A percentile compares a stretch with the other conserved stretches of the same genome.
phyloP scores from a whole-genome alignment of 35 echinoderm and acorn worm genomes.

The Apostichopus parvimensis region DNA sequence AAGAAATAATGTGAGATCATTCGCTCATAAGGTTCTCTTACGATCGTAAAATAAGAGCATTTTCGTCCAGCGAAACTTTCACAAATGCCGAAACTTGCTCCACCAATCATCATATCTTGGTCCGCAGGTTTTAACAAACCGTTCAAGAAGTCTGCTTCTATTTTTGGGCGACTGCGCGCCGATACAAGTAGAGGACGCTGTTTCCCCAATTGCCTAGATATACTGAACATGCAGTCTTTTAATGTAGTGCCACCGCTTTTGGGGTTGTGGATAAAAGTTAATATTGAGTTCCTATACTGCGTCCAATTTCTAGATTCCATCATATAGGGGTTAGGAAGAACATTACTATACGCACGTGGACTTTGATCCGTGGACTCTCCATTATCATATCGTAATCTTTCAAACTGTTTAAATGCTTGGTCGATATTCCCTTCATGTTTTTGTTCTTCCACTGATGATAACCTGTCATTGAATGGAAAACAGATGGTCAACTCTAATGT shows the following conservation, averaged over 20 bases:
- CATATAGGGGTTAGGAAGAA: conserved; percentile 23
- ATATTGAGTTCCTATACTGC: background rate
- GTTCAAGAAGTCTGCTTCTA: conserved; percentile 22
- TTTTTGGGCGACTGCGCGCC: background rate
- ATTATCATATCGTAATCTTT: too few species aligned
- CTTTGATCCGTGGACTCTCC: too few species aligned
- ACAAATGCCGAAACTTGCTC: background rate
- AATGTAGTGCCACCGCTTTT: conserved; percentile 37
- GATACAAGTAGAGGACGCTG: background rate
- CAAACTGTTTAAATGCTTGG: too few species aligned
- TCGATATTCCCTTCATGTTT: too few species aligned
- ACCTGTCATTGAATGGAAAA: too few species aligned
- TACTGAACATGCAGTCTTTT: background rate
- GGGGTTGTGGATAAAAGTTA: background rate
- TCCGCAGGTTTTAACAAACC: background rate
- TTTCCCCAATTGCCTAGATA: background rate
- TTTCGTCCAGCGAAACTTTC: background rate
- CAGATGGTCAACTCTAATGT: too few species aligned
- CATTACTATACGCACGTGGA: background rate
- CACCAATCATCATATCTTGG: background rate
- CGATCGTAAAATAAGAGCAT: conserved; percentile 31
- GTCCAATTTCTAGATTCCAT: background rate
- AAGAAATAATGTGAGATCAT: conserved; percentile 40
- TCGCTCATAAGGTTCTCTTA: conserved; percentile 34
- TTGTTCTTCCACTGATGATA: too few species aligned